phyloP scores from a whole-genome alignment of 2,888 invertebrate genomes.

The Trimorus sp. region DNA sequence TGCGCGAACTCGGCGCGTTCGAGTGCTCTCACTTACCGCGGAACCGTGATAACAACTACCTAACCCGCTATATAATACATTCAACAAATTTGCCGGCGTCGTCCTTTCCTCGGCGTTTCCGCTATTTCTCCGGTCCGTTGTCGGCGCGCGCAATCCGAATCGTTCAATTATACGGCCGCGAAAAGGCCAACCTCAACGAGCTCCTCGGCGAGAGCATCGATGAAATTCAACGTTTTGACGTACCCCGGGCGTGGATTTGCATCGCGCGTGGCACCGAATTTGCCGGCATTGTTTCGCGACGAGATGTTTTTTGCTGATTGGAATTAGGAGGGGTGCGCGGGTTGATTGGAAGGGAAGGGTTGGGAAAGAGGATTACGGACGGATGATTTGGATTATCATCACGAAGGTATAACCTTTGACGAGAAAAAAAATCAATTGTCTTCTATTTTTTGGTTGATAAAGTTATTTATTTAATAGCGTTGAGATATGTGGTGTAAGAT shows the following conservation, averaged over 20 bases:
- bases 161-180: slow-evolving; percentile 47
- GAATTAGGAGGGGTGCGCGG: neutral
- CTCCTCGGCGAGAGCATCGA: slow-evolving; percentile 23
- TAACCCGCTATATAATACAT: slow-evolving; percentile 64
- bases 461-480: too few relatives aligned
- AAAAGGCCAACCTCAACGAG: slow-evolving; percentile 51
- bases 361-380: neutral
- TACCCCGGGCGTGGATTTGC: slow-evolving; percentile 25
- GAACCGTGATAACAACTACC: slow-evolving; percentile 76
- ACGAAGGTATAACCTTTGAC: too few relatives aligned
- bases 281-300: slow-evolving; percentile 12
- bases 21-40: slow-evolving; percentile 75
- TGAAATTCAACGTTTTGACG: slow-evolving; percentile 44
- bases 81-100: slow-evolving; percentile 49
- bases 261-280: slow-evolving; percentile 19
- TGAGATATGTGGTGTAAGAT: too few relatives aligned
- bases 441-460: too few relatives aligned
- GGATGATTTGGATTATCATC: neutral
- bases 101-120: slow-evolving; percentile 21
- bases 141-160: slow-evolving; percentile 43
- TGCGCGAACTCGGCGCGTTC: slow-evolving; percentile 70
- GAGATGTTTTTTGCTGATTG: slow-evolving; percentile 2
- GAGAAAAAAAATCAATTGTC: too few relatives aligned
- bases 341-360: neutral
- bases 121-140: slow-evolving; percentile 35